These are phyloP conservation scores for Rhamphomyia laevipes DNA, from an alignment of 2,888 invertebrate genomes.

Conservation along the genomic window DNA sequence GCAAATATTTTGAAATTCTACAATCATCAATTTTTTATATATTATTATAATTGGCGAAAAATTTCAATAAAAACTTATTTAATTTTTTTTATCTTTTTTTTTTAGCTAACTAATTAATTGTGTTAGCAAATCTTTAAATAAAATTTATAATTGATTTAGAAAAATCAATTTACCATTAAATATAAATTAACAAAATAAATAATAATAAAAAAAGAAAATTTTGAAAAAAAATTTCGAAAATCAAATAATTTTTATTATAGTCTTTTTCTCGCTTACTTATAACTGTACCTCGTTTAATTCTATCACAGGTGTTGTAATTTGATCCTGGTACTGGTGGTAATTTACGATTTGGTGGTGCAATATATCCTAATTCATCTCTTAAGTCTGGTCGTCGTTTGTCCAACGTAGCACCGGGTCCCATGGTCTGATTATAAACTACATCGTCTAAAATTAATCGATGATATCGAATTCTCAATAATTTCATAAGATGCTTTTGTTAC, in stretches of 20 bases:
- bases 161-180: background rate
- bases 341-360: constrained; percentile 85
- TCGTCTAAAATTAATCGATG: constrained; percentile 57
- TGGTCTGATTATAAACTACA: constrained; percentile 81
- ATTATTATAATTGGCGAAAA: too few relatives aligned
- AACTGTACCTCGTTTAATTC: constrained; percentile 86
- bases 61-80: too few relatives aligned
- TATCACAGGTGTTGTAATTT: constrained; percentile 87
- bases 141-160: too few relatives aligned
- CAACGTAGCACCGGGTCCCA: constrained; percentile 58
- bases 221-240: constrained; percentile 16
- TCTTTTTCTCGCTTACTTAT: constrained; percentile 60
- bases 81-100: too few relatives aligned
- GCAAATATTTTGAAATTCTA: too few relatives aligned
- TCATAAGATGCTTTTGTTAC: constrained; percentile 39
- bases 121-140: too few relatives aligned
- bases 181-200: background rate
- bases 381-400: constrained; percentile 75
- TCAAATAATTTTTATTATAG: too few relatives aligned
- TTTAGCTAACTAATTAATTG: too few relatives aligned
- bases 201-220: too few relatives aligned
- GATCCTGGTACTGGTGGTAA: constrained; percentile 86
- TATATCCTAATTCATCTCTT: constrained; percentile 82
- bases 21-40: too few relatives aligned
- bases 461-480: constrained; percentile 34